These are phyloP conservation scores for Ypsolopha scabrella DNA, from an alignment of 2,888 invertebrate species.

Conservation along the genomic window DNA sequence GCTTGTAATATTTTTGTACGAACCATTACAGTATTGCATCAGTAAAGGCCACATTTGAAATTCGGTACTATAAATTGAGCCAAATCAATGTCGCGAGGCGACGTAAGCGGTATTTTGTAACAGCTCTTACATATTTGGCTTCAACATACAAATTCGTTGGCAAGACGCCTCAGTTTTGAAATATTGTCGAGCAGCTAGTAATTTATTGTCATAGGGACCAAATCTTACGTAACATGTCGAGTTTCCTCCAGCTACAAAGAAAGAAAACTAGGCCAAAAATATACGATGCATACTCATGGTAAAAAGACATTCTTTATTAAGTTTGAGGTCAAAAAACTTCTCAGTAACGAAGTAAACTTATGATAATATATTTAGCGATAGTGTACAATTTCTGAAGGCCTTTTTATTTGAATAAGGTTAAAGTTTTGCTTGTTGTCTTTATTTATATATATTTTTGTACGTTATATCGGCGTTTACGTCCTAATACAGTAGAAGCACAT, in stretches of 20 bases:
- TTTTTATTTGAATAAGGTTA: constrained; percentile 59
- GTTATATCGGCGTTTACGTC: constrained; percentile 39
- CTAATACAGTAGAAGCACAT: constrained; percentile 51
- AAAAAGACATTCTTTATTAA: constrained; percentile 49
- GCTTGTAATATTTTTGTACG: constrained; percentile 36
- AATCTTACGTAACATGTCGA: background rate
- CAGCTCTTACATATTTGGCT: background rate
- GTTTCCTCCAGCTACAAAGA: background rate
- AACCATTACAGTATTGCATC: constrained; percentile 30
- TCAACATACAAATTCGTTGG: background rate
- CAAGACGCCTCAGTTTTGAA: background rate
- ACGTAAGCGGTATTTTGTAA: background rate
- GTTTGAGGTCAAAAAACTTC: constrained; percentile 19
- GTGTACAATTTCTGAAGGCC: constrained; percentile 55
- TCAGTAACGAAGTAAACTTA: constrained; percentile 25
- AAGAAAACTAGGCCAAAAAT: constrained; percentile 4
- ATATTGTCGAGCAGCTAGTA: background rate
- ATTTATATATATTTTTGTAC: constrained; percentile 51
- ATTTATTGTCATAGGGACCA: constrained; percentile 1
- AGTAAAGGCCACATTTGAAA: constrained; percentile 8
- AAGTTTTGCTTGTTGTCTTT: constrained; percentile 61
- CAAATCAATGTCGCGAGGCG: background rate
- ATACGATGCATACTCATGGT: constrained; percentile 24
- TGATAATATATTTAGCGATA: constrained; percentile 37
- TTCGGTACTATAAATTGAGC: too few relatives aligned